Percentiles rank a stretch among this genome's conserved stretches.
phyloP scores from a whole-genome alignment of 2,888 invertebrate genomes.

The Meiosimyza decipiens region DNA sequence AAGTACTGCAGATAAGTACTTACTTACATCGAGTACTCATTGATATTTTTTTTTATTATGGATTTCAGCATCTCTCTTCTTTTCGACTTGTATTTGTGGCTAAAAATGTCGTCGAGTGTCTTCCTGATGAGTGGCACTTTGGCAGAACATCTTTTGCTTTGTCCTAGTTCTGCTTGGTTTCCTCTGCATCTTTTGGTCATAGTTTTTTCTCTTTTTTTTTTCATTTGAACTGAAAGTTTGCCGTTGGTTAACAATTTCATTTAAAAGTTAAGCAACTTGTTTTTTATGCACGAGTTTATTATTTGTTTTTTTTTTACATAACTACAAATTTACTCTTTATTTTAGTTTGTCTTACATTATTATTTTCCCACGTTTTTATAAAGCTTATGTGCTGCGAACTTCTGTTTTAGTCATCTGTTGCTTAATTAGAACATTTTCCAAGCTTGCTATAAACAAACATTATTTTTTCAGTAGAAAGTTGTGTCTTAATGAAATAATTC shows the following conservation, averaged over 20 bases:
- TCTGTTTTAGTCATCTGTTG: too few relatives aligned
- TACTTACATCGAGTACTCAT: too few relatives aligned
- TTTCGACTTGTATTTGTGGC: constrained; percentile 1
- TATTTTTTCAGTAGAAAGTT: background rate
- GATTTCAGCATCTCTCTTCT: background rate
- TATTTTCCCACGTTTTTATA: too few relatives aligned
- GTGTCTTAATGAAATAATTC: constrained; percentile 20
- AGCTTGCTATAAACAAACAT: too few relatives aligned
- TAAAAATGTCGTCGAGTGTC: constrained; percentile 7
- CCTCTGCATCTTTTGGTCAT: background rate
- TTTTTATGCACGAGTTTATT: background rate
- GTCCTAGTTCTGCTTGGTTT: background rate
- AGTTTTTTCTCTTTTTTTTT: background rate
- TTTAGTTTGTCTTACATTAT: too few relatives aligned
- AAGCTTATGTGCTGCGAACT: too few relatives aligned
- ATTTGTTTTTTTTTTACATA: background rate
- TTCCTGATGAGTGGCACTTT: constrained; percentile 10
- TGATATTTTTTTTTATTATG: constrained; percentile 1
- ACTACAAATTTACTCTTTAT: too few relatives aligned
- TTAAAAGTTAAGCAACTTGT: constrained; percentile 6
- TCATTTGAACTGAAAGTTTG: background rate
- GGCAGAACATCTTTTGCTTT: constrained; percentile 1
- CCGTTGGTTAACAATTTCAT: constrained; percentile 9
- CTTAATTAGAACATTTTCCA: too few relatives aligned
- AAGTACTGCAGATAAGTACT: background rate